Evolutionary conservation across 1,140 invertebrate species (phyloP).

Genomic region (Archivesica marissinica): DNA sequence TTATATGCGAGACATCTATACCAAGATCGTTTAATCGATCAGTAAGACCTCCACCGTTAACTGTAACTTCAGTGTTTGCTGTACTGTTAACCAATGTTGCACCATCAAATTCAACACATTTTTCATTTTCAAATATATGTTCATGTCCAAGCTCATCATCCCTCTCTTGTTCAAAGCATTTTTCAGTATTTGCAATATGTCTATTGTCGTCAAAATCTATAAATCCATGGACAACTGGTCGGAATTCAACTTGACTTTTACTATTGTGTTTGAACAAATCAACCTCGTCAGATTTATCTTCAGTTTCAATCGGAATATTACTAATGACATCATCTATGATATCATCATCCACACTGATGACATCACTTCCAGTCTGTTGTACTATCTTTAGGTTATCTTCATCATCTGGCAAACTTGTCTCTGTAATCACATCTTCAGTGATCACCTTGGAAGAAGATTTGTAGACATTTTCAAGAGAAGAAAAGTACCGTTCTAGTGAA

Average conservation of each 20-base stretch:
- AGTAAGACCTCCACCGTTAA: constrained; percentile 77
- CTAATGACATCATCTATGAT: constrained; percentile 32
- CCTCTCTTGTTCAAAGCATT: not conserved
- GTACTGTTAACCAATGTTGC: constrained; percentile 67
- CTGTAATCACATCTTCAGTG: not conserved
- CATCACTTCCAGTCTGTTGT: not conserved
- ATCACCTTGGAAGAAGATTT: constrained; percentile 5
- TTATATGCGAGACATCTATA: constrained; percentile 63
- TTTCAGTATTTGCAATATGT: not conserved
- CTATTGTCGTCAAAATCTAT: not conserved
- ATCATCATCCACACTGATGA: not conserved
- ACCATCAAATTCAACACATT: constrained; percentile 43
- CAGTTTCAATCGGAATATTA: not conserved
- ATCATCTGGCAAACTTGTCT: not conserved
- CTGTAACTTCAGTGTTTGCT: constrained; percentile 66
- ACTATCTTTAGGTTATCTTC: not conserved
- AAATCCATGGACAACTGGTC: constrained; percentile 30
- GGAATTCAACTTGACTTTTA: not conserved
- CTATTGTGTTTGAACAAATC: not conserved
- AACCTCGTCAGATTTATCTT: not conserved
- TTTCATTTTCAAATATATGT: not conserved
- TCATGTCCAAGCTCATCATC: not conserved
- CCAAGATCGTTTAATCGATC: constrained; percentile 75
- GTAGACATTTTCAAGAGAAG: constrained; percentile 71
- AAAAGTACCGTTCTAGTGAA: constrained; percentile 75